These are phyloP conservation scores for Palythoa heliodiscus DNA, from an alignment of 92 coral and sea anemone genomes.

Conservation along the genomic window DNA sequence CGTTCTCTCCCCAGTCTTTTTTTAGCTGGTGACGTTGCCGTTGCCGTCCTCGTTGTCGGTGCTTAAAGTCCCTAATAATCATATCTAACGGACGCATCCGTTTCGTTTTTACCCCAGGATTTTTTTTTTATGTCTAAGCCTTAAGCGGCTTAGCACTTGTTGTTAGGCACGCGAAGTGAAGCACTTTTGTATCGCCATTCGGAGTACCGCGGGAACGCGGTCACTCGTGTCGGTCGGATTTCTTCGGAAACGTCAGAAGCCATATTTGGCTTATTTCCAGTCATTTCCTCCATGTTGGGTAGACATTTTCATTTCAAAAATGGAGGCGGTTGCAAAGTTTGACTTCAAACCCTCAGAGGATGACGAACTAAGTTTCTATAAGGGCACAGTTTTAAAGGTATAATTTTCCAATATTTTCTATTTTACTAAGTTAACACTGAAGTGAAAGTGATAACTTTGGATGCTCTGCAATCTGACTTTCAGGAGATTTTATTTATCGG, in stretches of 20 bases:
- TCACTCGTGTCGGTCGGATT: not conserved
- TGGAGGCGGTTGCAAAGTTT: constrained; percentile 91
- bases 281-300: constrained; percentile 40
- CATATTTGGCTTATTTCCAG: constrained; percentile 33
- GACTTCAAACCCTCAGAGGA: constrained; percentile 74
- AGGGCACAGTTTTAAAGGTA: constrained; percentile 87
- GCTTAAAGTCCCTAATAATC: too few species aligned
- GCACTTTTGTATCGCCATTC: too few species aligned
- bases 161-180: too few species aligned
- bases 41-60: too few species aligned
- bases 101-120: too few species aligned
- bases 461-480: not conserved
- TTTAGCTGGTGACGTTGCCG: too few species aligned
- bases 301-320: constrained; percentile 28
- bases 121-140: too few species aligned
- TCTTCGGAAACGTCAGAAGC: constrained; percentile 35
- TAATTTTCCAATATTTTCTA: not conserved
- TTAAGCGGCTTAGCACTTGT: too few species aligned
- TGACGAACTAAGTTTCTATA: constrained; percentile 88
- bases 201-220: too few species aligned
- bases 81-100: too few species aligned
- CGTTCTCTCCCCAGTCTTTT: too few species aligned
- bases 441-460: not conserved
- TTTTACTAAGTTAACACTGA: not conserved
- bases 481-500: not conserved